Base-by-base conservation (phyloP, 2,888 invertebrate species). In the Cistogaster globosa region DNA sequence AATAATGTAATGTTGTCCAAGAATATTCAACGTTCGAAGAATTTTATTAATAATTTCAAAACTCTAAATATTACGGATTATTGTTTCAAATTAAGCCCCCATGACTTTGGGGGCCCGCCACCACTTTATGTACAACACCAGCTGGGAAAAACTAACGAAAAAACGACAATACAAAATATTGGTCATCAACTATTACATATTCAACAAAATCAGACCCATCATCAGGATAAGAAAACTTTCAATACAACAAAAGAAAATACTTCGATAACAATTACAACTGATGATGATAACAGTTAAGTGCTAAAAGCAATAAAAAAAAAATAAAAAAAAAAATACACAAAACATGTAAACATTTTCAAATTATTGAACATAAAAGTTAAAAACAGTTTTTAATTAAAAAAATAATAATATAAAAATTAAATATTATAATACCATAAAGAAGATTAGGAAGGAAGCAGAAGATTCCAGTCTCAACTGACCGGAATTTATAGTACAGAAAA, bases 81-180 rank as follows among this genome's bases (percentile, higher is more conserved):
- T 90, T 90, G 88, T 89, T 90, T 90, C 89, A 90, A 88, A 88
- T 88, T 90, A 88, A 90, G 92, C 92, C 92, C 92, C 92, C 92
- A 92, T 91, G 90, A 90, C 88, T 91, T 92, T 91, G 92, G 92
- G 92, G 92, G 92, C 90, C 91, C 92, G 87, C 91, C 90, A 88
- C 88, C 87, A 87, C 63, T 78, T 65, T 74, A 85, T 62, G 84
- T 77, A 67, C 80, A 85, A 26, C 62, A 84, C 58, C 77, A 80
- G 53, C 72, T 60, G 65, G 58, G 77, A 71, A 51, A 86, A 55
- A 51, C 11, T 74, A 72, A 32, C 58, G 32, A 72, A 38, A 67
- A 72, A 67, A 63, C 67, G 22, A 60, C 78, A 55, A 77, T 45
- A 63, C 72, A 71, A 68, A 20, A 58, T 53, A 82, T 74, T 83